Conservation (phyloP, 2,797 vertebrate species). For the Micrastur ruficollis region DNA sequence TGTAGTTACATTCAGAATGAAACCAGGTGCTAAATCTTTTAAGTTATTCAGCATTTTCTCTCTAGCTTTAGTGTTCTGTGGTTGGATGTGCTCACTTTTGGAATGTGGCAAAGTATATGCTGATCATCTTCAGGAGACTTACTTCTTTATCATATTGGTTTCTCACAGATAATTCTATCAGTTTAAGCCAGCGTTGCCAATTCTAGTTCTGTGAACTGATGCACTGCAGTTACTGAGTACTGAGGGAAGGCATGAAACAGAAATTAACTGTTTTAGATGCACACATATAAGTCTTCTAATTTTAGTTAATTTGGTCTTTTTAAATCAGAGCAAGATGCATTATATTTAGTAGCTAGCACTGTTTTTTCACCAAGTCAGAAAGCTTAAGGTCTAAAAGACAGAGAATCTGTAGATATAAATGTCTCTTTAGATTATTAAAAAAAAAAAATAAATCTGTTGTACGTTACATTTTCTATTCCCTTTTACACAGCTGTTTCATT, state of each 20-base stretch:
- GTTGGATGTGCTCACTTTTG: neutral
- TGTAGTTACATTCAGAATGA: neutral
- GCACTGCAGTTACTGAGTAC: neutral
- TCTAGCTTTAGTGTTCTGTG: neutral
- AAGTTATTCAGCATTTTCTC: neutral
- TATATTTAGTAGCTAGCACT: neutral
- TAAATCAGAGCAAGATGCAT: neutral
- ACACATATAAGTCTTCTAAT: neutral
- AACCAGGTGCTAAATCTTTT: neutral
- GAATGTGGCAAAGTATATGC: neutral
- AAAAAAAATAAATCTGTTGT: neutral
- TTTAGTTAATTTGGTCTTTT: neutral
- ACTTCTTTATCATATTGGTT: neutral
- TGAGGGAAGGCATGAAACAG: neutral
- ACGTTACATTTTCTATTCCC: neutral
- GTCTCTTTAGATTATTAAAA: neutral
- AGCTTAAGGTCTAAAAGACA: neutral
- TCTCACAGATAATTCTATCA: neutral
- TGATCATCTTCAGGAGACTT: neutral
- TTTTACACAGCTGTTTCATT: neutral
- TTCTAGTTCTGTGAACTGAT: neutral
- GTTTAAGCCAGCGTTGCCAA: neutral
- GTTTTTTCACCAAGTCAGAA: neutral
- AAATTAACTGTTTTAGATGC: fast-evolving
- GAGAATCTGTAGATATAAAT: neutral